Conservation (phyloP, 2,888 invertebrate species). For the Pachycephus smyrnensis region DNA sequence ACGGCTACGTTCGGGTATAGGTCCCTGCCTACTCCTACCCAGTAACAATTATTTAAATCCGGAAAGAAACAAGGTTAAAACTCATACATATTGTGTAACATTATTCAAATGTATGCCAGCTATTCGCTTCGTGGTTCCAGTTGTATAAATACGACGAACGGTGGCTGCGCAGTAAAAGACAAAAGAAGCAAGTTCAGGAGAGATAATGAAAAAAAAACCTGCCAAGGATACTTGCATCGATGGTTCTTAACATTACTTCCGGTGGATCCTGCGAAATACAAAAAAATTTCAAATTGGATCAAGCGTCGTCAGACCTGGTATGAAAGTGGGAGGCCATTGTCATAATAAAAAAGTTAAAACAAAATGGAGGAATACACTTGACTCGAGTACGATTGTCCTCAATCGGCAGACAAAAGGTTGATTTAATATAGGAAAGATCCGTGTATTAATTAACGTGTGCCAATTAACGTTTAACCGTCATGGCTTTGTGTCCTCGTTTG, state of each 20-base stretch:
- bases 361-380: background rate
- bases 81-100: constrained; percentile 9
- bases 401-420: constrained; percentile 26
- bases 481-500: constrained; percentile 47
- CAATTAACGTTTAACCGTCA: constrained; percentile 44
- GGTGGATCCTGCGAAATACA: background rate
- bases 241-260: background rate
- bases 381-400: constrained; percentile 27
- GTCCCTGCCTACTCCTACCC: background rate
- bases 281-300: background rate
- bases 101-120: constrained; percentile 7
- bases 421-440: constrained; percentile 35
- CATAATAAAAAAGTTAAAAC: background rate
- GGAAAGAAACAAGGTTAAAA: constrained; percentile 6
- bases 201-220: background rate
- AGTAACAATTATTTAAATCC: constrained; percentile 3
- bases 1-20: background rate
- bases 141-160: background rate
- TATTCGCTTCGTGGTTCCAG: background rate
- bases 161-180: background rate
- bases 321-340: background rate
- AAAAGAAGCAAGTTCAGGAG: background rate
- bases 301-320: background rate
- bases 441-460: constrained; percentile 48
- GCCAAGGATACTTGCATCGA: background rate